These are phyloP conservation scores for Campylomormyrus numenius DNA, from an alignment of 2,113 vertebrate species.

Conservation along the genomic window DNA sequence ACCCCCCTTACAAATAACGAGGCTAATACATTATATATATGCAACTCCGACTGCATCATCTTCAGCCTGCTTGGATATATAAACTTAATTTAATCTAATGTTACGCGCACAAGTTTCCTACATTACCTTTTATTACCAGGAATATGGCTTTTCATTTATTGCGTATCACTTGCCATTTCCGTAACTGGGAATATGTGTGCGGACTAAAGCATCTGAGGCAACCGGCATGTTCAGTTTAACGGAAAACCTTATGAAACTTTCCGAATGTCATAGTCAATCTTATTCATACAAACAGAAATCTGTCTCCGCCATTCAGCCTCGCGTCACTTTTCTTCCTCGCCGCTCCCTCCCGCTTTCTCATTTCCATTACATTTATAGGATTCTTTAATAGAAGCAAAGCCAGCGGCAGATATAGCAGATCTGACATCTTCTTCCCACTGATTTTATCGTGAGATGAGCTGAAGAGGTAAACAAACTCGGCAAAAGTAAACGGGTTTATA, in stretches of 20 bases:
- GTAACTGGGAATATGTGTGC: neutral
- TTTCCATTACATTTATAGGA: conserved; percentile 55
- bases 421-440: conserved; percentile 55
- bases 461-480: conserved; percentile 27
- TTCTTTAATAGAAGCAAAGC: conserved; percentile 38
- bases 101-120: neutral
- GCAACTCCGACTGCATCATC: neutral
- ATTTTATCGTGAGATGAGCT: conserved; percentile 50
- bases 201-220: neutral
- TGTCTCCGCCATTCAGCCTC: neutral
- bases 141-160: neutral
- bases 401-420: conserved; percentile 45
- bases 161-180: neutral
- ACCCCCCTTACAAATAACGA: neutral
- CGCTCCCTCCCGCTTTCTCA: conserved; percentile 42
- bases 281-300: neutral
- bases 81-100: neutral
- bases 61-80: neutral
- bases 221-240: neutral
- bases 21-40: neutral
- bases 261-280: neutral
- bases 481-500: conserved; percentile 53
- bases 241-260: neutral
- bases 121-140: neutral
- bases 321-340: conserved; percentile 6